These are phyloP conservation scores for Callimorpha dominula DNA, from an alignment of 2,888 invertebrate genomes.

Conservation along the genomic window DNA sequence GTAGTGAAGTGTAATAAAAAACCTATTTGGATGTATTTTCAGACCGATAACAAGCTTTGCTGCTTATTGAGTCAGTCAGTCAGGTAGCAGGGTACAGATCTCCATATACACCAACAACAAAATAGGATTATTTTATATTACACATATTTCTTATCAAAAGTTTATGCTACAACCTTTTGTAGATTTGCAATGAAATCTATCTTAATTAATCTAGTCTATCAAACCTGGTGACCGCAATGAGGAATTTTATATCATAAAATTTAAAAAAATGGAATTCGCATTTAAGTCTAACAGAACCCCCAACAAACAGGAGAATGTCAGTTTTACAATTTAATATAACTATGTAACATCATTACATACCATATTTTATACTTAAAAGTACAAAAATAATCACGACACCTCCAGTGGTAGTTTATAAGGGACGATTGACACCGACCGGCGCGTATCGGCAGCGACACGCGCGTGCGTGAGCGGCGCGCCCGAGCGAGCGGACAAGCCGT, in stretches of 20 bases:
- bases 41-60: not conserved
- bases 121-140: not conserved
- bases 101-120: not conserved
- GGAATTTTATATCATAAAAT: not conserved
- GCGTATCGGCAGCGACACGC: not conserved
- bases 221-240: not conserved
- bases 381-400: constrained; percentile 33
- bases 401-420: constrained; percentile 15
- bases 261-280: constrained; percentile 8
- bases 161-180: not conserved
- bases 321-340: constrained; percentile 8
- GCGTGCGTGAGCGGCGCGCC: too few species aligned
- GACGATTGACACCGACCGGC: not conserved
- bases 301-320: not conserved
- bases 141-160: not conserved
- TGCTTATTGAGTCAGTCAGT: not conserved
- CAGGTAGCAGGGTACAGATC: not conserved
- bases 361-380: constrained; percentile 32
- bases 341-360: constrained; percentile 26
- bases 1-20: not conserved
- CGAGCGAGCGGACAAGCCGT: too few species aligned
- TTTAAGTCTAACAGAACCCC: not conserved
- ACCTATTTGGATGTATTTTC: not conserved
- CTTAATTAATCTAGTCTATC: not conserved
- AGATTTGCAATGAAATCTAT: not conserved